Base-by-base conservation (phyloP, 1,140 invertebrate genomes). In the Drosophila yakuba region DNA sequence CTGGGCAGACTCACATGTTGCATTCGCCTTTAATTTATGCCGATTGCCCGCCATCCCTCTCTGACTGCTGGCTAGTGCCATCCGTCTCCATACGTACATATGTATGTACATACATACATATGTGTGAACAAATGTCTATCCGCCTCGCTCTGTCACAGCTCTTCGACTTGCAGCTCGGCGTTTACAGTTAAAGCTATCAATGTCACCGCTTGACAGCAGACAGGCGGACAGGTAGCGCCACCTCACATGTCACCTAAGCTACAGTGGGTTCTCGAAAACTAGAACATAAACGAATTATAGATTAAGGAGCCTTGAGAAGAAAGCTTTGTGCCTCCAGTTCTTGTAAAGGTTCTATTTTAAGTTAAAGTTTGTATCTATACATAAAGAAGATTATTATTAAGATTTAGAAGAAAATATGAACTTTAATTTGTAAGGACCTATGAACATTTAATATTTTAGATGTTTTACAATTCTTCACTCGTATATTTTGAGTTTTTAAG, bases 151-250 rank as follows among this genome's bases (percentile, higher is more conserved):
- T 60, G 25, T 41, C 32, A 45, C 41, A 57, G 43, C 68, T 32
- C 48, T 51, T 51, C 38, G 23, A 51, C 67, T 41, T 35, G 54
- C 60, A 59, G 60, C 35, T 61, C 63, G 67, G 76, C 75, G 81
- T 84, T 80, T 85, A 84, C 81, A 74, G 83, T 88, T 83, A 68
- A 76, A 89, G 83, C 83, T 86, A 86, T 86, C 83, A 86, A 86
- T 86, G 83, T 86, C 83, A 88, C 69, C 69, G 62, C 74, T 59
- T 60, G 73, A 69, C 74, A 69, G 64, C 63, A 62, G 64, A 69
- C 62, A 62, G 43, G 50, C 73, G 71, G 83, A 82, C 82, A 86
- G 82, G 78, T 86, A 86, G 74, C 74, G 73, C 80, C 74, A 59
- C 83, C 48, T 45, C 38, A 44, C 35, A 25, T 28, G 44, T 38